A percentile compares a stretch with the other conserved stretches of the same genome.
Conservation (phyloP, 2,113 vertebrate species). For the Pachyramphus minor region DNA sequence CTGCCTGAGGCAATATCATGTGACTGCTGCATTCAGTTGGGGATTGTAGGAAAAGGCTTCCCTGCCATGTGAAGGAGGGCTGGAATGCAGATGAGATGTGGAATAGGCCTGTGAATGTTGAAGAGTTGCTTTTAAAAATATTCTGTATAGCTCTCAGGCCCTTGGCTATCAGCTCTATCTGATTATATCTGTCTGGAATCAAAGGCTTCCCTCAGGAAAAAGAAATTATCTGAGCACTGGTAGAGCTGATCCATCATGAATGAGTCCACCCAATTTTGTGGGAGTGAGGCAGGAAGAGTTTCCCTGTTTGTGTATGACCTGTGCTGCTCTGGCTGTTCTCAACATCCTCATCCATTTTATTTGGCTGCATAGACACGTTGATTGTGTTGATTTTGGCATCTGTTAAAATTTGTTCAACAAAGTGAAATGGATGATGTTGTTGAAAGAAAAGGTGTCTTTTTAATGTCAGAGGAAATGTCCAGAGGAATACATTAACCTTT, state of each 20-base stretch:
- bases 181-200: neutral
- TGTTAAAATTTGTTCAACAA: neutral
- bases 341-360: neutral
- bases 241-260: accelerated
- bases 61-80: neutral
- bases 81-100: neutral
- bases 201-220: neutral
- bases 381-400: neutral
- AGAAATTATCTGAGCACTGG: neutral
- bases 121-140: neutral
- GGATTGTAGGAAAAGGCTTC: neutral
- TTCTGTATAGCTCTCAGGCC: neutral
- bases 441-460: neutral
- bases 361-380: accelerated
- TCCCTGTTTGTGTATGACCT: neutral
- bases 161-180: neutral
- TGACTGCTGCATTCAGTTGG: neutral
- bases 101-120: neutral
- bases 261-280: neutral
- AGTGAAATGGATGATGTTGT: neutral
- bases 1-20: accelerated
- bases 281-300: neutral
- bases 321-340: neutral
- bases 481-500: neutral
- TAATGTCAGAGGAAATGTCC: neutral